Evolutionary conservation across 2,797 vertebrate genomes (phyloP).

Genomic region (Lagodon rhomboides): DNA sequence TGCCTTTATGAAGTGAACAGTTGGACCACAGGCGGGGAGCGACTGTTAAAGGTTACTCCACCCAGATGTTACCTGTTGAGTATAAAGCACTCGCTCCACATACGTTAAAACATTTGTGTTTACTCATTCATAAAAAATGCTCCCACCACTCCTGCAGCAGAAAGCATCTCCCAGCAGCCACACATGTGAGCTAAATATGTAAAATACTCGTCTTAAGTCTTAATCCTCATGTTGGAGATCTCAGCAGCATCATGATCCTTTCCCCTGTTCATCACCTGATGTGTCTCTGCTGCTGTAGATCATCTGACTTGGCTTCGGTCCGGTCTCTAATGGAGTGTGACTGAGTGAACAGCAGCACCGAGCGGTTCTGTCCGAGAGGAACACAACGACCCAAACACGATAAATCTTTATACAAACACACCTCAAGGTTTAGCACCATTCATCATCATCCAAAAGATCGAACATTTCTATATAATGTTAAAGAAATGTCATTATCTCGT

Average conservation of each 20-base stretch:
- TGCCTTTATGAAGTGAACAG: not conserved
- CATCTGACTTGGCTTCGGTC: not conserved
- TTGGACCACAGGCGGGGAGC: fast-evolving
- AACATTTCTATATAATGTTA: too few relatives aligned
- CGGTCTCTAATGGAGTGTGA: not conserved
- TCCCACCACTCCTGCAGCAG: not conserved
- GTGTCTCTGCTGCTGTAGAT: not conserved
- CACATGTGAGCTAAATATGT: too few relatives aligned
- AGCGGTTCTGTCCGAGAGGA: not conserved
- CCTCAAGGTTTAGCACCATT: too few relatives aligned
- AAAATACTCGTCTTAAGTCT: not conserved
- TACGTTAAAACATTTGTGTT: not conserved
- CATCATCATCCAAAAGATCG: too few relatives aligned
- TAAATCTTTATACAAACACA: too few relatives aligned
- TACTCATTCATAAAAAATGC: not conserved
- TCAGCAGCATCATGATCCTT: too few relatives aligned
- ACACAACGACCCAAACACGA: not conserved
- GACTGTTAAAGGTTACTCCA: not conserved
- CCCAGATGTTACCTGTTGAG: not conserved
- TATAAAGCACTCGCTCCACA: not conserved
- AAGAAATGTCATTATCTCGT: too few relatives aligned
- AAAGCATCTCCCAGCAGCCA: too few relatives aligned
- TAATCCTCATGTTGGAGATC: not conserved
- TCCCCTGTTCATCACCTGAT: not conserved
- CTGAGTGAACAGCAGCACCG: too few relatives aligned